Base-by-base conservation (phyloP, 1,140 invertebrate species). In the Musca vetustissima region DNA sequence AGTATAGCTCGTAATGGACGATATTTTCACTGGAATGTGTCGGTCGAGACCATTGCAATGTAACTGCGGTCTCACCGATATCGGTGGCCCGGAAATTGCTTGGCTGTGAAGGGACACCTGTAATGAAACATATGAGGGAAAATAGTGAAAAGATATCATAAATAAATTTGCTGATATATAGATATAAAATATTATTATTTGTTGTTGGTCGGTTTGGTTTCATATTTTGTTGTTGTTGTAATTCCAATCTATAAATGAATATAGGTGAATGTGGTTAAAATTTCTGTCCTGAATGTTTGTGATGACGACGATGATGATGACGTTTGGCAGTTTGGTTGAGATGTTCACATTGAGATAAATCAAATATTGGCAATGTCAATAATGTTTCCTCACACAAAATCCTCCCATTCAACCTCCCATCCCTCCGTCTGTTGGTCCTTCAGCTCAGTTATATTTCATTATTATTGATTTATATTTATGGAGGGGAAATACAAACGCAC, bases 1-100 rank as follows among this genome's bases (percentile, higher is more conserved):
- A 98, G 78, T 98, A 98, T 2, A 99, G 86, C 85, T 97, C 95
- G 85, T 98, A 98, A 75, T 93, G 94, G 50, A 95, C 89, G 79
- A 98, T 96, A 83, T 92, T 94, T 82, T 97, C 94, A 65, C 92
- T 92, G 66, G 93, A 92, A 85, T 96, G 94, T 72, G 90, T 87
- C 15, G 97, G 96, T 77, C 91, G 90, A 65, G 88, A 90, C 97
- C 97, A 99, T 73, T 91, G 89, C 73, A 98, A 86, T 66, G 90
- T 92, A 55, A 97, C 93, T 64, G 90, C 88, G 28, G 90, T 93
- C 81, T 94, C 91, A 66, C 91, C 92, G 65, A 92, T 89, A 78
- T 94, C 91, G 66, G 90, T 90, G 14, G 92, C 89, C 71, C 91
- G 87, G 70, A 98, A 86, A 86, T 95, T 94, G 72, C 91, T 91